Base-by-base conservation (phyloP, 1,140 invertebrate genomes). In the Drosophila hydei region DNA sequence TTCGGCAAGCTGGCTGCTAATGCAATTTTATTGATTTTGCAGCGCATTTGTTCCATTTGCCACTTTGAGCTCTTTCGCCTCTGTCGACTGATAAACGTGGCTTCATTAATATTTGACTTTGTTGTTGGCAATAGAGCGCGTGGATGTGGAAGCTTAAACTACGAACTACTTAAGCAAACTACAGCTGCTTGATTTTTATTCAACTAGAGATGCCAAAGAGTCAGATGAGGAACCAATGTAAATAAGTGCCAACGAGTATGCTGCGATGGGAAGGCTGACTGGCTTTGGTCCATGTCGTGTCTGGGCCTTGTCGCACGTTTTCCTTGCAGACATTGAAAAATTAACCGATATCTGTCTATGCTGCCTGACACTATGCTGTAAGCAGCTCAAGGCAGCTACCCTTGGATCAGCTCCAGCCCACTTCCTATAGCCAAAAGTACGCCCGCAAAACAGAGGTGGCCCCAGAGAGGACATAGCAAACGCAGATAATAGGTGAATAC, bases 281-380 rank as follows among this genome's bases (percentile, higher is more conserved):
- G 43, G 33, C 42, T 45, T 33, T 60, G 38, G 43, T 21, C 52
- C 18, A 38, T 51, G 63, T 40, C 51, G 70, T 38, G 62, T 64
- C 64, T 63, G 51, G 30, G 30, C 64, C 54, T 62, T 63, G 71
- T 60, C 77, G 67, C 76, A 78, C 79, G 79, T 83, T 78, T 83
- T 75, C 80, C 67, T 74, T 77, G 75, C 64, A 79, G 80, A 84
- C 80, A 84, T 84, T 84, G 80, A 84, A 84, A 84, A 84, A 84
- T 84, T 84, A 84, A 84, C 80, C 80, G 73, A 84, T 84, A 84
- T 84, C 80, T 84, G 73, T 84, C 80, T 75, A 76, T 72, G 79
- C 55, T 68, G 73, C 56, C 67, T 77, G 79, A 77, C 78, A 75
- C 71, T 45, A 52, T 72, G 54, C 55, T 52, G 33, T 45, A 45